Base-by-base conservation (phyloP, 1,140 invertebrate genomes). In the Zaprionus gabonicus region DNA sequence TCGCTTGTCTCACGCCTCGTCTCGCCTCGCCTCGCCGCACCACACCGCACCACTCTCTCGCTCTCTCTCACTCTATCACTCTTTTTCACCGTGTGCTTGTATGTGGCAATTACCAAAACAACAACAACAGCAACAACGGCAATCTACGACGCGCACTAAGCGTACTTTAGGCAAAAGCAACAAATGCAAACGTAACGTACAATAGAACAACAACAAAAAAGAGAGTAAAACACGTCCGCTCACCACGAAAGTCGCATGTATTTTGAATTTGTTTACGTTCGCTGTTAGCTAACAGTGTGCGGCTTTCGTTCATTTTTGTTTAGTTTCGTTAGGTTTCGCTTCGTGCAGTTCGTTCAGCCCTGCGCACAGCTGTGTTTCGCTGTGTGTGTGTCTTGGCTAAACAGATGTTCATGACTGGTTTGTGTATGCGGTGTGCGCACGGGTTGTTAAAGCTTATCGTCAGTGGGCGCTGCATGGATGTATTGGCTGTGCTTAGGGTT, bases 201-300 rank as follows among this genome's bases (percentile, higher is more conserved):
- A 55, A 41, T 20, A 44, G n/a, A 67, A 73, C 31, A 57, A 34
- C 59, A 60, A 31, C n/a, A 28, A 71, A 49, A 64, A 56, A 72
- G 57, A 66, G 27, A 27, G 27, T 27, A 81, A 78, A 73, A 82
- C 80, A 82, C 80, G 74, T 82, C 80, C 74, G 80, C 64, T 81
- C 79, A 59, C 79, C 68, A 77, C 78, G 64, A 80, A 27, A 78
- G 69, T 76, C 67, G 68, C 60, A 65, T 76, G 73, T 76, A 71
- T 65, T 71, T 76, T 76, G 71, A 73, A 73, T 73, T 23, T 51
- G 34, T 67, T 28, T 27, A n/a, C 20, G n/a, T 4, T 12, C 34
- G 27, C 64, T 60, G 71, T 68, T 55, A 68, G 49, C 65, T 67
- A 73, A 58, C 62, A 72, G 71, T n/a, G 41, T 34, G 10, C 17